Conservation (phyloP, 2,888 invertebrate genomes). For the Aradus depressus region DNA sequence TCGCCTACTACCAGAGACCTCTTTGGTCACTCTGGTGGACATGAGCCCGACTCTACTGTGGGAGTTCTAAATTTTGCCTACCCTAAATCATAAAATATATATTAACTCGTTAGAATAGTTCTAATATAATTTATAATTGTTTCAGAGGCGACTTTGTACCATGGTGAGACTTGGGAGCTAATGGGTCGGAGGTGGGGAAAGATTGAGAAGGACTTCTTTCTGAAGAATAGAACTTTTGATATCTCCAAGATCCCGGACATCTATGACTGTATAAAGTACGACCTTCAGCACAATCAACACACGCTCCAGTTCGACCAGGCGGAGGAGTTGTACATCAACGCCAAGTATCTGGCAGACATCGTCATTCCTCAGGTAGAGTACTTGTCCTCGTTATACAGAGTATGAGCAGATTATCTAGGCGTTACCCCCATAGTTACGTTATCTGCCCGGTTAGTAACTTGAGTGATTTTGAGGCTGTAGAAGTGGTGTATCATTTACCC, state of each 20-base stretch:
- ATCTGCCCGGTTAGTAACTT: too few relatives aligned
- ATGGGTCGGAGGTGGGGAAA: constrained; percentile 97
- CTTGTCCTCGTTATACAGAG: background rate
- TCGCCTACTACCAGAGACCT: too few relatives aligned
- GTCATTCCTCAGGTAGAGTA: constrained; percentile 83
- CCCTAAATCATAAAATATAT: background rate
- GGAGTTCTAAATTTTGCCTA: background rate
- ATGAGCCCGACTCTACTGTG: too few relatives aligned
- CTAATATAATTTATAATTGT: constrained; percentile 17
- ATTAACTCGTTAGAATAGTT: background rate
- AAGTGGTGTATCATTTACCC: too few relatives aligned
- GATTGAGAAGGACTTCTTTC: constrained; percentile 94
- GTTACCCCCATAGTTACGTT: too few relatives aligned
- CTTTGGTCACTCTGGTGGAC: too few relatives aligned
- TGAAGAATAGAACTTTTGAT: constrained; percentile 84
- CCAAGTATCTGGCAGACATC: constrained; percentile 95
- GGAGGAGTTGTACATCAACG: constrained; percentile 85
- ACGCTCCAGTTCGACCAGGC: constrained; percentile 85
- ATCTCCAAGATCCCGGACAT: constrained; percentile 99
- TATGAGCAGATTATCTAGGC: too few relatives aligned
- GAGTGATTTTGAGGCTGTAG: too few relatives aligned
- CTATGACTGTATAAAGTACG: constrained; percentile 98
- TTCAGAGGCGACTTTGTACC: constrained; percentile 81
- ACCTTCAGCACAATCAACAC: constrained; percentile 94
- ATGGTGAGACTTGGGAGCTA: constrained; percentile 97